These are phyloP conservation scores for Eumeta japonica DNA, from an alignment of 1,140 invertebrate genomes.

Conservation along the genomic window DNA sequence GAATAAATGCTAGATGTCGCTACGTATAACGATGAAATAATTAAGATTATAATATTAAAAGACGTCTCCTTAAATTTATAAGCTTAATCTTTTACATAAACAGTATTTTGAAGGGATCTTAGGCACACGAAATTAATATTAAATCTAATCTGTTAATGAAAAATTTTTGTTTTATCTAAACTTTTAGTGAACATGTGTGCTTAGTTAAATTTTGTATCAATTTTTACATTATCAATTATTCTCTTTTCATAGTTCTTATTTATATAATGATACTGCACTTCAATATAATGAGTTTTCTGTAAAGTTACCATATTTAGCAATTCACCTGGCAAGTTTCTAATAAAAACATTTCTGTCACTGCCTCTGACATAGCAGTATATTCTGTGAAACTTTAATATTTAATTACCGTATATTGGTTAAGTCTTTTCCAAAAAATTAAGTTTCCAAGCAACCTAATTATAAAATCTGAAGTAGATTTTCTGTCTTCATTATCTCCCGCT, in stretches of 20 bases:
- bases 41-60: too few species aligned
- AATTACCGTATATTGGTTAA: conserved; percentile 25
- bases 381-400: conserved; percentile 27
- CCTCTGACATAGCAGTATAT: too few species aligned
- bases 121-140: conserved; percentile 11
- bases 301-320: conserved; percentile 28
- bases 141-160: conserved; percentile 10
- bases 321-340: conserved; percentile 20
- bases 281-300: conserved; percentile 26
- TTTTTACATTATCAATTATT: conserved; percentile 17
- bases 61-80: conserved; percentile 17
- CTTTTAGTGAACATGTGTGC: too few species aligned
- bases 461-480: conserved; percentile 34
- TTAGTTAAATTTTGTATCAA: too few species aligned
- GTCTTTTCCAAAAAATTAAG: conserved; percentile 29
- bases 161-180: too few species aligned
- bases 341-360: conserved; percentile 21
- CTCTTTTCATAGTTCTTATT: conserved; percentile 21
- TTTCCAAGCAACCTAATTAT: conserved; percentile 30
- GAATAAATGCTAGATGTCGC: too few species aligned
- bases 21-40: too few species aligned
- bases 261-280: conserved; percentile 27
- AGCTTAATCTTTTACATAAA: conserved; percentile 4
- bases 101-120: too few species aligned
- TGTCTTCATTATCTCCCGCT: conserved; percentile 32